Evolutionary conservation across 2,888 invertebrate genomes (phyloP).

Genomic region (Lampropteryx suffumata): DNA sequence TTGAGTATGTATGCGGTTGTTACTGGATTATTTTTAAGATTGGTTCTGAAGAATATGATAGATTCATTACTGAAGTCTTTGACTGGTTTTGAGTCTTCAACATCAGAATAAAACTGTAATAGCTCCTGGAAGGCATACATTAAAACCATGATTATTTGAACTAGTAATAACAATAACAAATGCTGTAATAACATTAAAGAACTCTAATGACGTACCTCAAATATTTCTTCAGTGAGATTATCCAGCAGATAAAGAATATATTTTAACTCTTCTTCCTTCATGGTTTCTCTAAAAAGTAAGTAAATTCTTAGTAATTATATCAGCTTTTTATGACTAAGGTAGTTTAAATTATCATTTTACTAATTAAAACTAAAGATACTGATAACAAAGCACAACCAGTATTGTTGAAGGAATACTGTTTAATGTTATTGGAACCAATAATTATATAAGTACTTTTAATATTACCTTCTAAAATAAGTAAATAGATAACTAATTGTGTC

Average conservation of each 20-base stretch:
- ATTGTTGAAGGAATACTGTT: no score
- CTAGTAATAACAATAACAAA: no score
- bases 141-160: no score
- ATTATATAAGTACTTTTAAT: conserved; percentile 16
- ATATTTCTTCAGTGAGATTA: conserved; percentile 57
- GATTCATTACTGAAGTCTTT: conserved; percentile 56
- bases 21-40: conserved; percentile 71
- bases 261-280: conserved; percentile 73
- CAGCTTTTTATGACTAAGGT: no score
- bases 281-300: conserved; percentile 37
- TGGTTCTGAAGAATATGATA: conserved; percentile 66
- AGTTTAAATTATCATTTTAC: no score
- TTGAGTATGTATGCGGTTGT: conserved; percentile 60
- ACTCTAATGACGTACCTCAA: conserved; percentile 63
- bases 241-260: conserved; percentile 70
- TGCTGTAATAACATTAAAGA: no score
- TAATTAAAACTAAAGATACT: no score
- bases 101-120: conserved; percentile 57
- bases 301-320: no score
- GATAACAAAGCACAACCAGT: no score
- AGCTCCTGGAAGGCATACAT: conserved; percentile 59
- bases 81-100: conserved; percentile 55
- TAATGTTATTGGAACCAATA: no score
- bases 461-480: conserved; percentile 38
- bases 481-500: conserved; percentile 50